Base-by-base conservation (phyloP, 2,113 vertebrate genomes). In the Neoarius graeffei region DNA sequence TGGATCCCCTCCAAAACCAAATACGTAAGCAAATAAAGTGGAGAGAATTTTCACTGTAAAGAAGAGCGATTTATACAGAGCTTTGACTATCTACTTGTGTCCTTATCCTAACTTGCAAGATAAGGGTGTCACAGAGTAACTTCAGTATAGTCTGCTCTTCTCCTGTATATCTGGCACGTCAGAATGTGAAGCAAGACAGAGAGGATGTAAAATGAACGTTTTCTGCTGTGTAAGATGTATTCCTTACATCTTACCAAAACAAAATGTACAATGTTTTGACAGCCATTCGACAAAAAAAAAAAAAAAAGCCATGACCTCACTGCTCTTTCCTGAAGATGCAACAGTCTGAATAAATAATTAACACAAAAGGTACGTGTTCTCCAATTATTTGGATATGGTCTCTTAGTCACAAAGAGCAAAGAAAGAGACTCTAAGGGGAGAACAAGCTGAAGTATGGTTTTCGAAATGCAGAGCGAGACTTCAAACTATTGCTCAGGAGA, bases 401-500 rank as follows among this genome's bases (percentile, higher is more conserved):
- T 77, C 66, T 77, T 42, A 69, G 62, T 50, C 62, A 84, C 56
- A 77, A 20, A 23, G 42, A 35, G 59, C 35, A 83, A 54, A 86
- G 20, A 86, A 23, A 25, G 27, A 82, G 27, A 76, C 59, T 54
- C 11, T 23, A n/a, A 84, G 54, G 73, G 52, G n/a, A 87, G 60
- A 56, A 56, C 62, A n/a, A 54, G 62, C 60, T 80, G 42, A 87
- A 52, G 66, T 66, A 81, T 48, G 19, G 5, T 86, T 74, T 86
- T 76, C 5, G 14, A 23, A 89, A 73, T 64, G 64, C 59, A 86
- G 5, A 52, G 14, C 54, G 42, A 25, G 13, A 56, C n/a, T 84
- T 81, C 71, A 25, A 35, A 10, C 82, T 84, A 93, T 92, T 93
- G 91, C 94, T 91, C 54, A 54, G 69, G 73, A 88, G 86, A 74